Percentiles rank a stretch among this genome's conserved stretches.
phyloP scores from a whole-genome alignment of 1,140 invertebrate genomes.

The Zophobas atratus region DNA sequence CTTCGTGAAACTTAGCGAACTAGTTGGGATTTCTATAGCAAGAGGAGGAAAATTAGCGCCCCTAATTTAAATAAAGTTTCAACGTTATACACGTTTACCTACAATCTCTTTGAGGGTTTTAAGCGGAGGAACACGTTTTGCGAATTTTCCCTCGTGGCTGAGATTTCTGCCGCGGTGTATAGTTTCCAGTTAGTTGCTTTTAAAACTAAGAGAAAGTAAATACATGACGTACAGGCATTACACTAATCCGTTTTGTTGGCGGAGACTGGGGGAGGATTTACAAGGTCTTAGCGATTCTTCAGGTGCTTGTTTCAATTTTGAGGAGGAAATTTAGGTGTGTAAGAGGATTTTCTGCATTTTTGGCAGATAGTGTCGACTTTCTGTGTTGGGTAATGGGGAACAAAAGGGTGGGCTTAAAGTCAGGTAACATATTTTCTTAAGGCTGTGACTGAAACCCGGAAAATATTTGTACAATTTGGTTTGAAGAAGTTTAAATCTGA shows the following conservation, averaged over 20 bases:
- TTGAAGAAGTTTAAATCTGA: too few relatives aligned
- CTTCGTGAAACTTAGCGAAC: not conserved
- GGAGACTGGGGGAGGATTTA: too few relatives aligned
- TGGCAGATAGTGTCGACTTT: too few relatives aligned
- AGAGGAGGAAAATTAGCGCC: constrained; percentile 2
- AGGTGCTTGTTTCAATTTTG: too few relatives aligned
- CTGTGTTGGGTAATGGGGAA: too few relatives aligned
- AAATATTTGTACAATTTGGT: too few relatives aligned
- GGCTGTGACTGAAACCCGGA: too few relatives aligned
- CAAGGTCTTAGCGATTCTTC: too few relatives aligned
- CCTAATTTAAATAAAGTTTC: constrained; percentile 39
- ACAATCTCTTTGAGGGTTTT: constrained; percentile 37
- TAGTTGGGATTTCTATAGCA: constrained; percentile 7
- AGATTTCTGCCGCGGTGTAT: constrained; percentile 5
- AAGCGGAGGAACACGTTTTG: constrained; percentile 35
- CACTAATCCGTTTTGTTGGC: not conserved
- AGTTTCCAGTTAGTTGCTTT: not conserved
- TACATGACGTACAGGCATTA: constrained; percentile 7
- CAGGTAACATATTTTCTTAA: too few relatives aligned
- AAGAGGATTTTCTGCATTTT: too few relatives aligned
- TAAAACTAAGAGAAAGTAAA: constrained; percentile 17
- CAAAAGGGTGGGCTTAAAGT: too few relatives aligned
- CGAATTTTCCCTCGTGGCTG: constrained; percentile 35
- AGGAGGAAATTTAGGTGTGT: too few relatives aligned
- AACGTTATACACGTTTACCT: constrained; percentile 21